Conservation (phyloP, 2,888 invertebrate species). For the Petrolisthes cinctipes region DNA sequence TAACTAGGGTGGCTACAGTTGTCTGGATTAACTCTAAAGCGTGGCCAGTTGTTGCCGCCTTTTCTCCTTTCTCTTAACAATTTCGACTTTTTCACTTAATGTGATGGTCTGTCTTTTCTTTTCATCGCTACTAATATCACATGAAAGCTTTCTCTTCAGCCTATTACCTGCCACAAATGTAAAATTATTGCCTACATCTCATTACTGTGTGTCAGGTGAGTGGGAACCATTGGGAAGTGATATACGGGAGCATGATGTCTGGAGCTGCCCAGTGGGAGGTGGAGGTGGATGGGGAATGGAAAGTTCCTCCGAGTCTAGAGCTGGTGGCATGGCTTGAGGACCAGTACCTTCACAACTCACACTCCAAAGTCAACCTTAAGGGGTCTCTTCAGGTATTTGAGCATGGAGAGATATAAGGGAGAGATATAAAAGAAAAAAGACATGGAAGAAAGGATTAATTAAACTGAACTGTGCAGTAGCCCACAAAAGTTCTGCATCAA, state of each 20-base stretch:
- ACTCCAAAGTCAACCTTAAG: conserved; percentile 53
- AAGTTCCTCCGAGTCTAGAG: conserved; percentile 79
- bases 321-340: conserved; percentile 86
- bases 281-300: conserved; percentile 84
- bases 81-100: no score
- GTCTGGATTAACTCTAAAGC: no score
- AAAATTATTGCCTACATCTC: background rate
- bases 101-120: no score
- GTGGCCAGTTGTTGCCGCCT: no score
- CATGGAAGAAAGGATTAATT: background rate
- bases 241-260: conserved; percentile 77
- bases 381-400: conserved; percentile 59
- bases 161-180: background rate
- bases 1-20: no score
- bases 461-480: background rate
- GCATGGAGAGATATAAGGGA: background rate
- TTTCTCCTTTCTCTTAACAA: no score
- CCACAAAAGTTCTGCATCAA: no score
- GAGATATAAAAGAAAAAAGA: background rate
- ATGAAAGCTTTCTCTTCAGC: no score
- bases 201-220: conserved; percentile 7
- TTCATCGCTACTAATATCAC: no score
- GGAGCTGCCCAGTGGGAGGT: conserved; percentile 85
- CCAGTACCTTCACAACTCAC: conserved; percentile 73
- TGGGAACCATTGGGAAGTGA: conserved; percentile 42